A percentile compares a stretch with the other conserved stretches of the same genome.
phyloP scores from a whole-genome alignment of 2,797 vertebrate genomes.

The Falco berigora region DNA sequence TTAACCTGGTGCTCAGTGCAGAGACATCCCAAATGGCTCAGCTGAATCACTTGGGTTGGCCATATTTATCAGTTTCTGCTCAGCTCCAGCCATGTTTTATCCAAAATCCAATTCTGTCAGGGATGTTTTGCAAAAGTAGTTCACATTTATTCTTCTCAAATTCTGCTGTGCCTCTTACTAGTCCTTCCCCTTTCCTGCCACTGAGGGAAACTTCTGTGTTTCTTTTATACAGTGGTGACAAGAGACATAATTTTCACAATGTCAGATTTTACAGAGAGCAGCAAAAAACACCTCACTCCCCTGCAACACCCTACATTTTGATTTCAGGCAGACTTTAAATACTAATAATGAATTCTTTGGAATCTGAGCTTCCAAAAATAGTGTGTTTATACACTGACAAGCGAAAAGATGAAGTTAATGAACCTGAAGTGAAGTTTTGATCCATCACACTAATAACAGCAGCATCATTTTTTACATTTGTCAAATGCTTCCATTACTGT shows the following conservation, averaged over 20 bases:
- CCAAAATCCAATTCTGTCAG: background rate
- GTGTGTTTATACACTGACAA: background rate
- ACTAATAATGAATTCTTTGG: background rate
- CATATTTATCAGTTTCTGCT: background rate
- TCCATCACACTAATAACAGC: conserved; percentile 6
- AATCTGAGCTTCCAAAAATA: background rate
- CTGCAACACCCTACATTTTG: background rate
- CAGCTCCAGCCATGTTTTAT: background rate
- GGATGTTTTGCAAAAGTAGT: background rate
- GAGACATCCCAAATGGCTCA: background rate
- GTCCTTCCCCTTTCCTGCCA: background rate
- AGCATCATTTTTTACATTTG: background rate
- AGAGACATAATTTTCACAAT: background rate
- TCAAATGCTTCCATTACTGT: background rate
- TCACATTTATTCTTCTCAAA: background rate
- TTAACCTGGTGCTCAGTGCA: background rate
- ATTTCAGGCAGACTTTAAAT: background rate
- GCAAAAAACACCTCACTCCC: background rate
- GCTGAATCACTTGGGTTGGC: background rate
- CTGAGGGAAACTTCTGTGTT: background rate
- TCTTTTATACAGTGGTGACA: background rate
- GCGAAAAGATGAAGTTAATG: conserved; percentile 30
- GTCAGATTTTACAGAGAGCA: background rate
- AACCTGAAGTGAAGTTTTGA: conserved; percentile 42
- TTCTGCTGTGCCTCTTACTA: background rate